Evolutionary conservation across 2,113 vertebrate species (phyloP), one percentile per base, ranked within the genome.

Genomic region (Choloepus hoffmanni): DNA sequence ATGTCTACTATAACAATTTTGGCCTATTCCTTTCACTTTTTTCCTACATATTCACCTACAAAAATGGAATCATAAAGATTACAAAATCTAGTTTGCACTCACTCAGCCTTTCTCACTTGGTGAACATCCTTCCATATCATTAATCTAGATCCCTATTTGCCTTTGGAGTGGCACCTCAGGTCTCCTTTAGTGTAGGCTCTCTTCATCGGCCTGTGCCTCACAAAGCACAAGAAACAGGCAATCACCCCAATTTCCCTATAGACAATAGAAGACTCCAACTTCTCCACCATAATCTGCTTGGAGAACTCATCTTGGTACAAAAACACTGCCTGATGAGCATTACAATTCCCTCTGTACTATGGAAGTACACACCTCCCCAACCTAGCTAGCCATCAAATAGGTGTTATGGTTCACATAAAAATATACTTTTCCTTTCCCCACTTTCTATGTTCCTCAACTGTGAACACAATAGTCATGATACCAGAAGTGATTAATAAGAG

Each of bases 41-140:
- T 74, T 73, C 68, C 83, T 83, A 85, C 3, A 43, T 77, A 18
- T 95, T 94, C 28, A 26, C 86, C 30, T 48, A 74, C 48, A 90
- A 95, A 94, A 83, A 68, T 43, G 48, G 78, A 96, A 96, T 76
- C 23, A 67, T 43, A 63, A 74, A 85, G 23, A 83, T 97, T 79
- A 78, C 33, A 58, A 67, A 55, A 50, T 83, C n/a, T 78, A 77
- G 30, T 36, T 95, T 72, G 18, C 36, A 36, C 36, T 36, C 43
- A 78, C 73, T 36, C 10, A 67, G 53, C 58, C 65, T 48, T 79
- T 96, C 24, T 86, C 58, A 40, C 8, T 68, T 85, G 50, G 60
- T 40, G 11, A 93, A 6, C 58, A 86, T 58, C 26, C 82, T 87
- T 87, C 65, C 65, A 79, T 26, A 50, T 33, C 28, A 67, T 62